These are phyloP conservation scores for Picathartes gymnocephalus DNA, from an alignment of 2,113 vertebrate species.

Conservation along the genomic window DNA sequence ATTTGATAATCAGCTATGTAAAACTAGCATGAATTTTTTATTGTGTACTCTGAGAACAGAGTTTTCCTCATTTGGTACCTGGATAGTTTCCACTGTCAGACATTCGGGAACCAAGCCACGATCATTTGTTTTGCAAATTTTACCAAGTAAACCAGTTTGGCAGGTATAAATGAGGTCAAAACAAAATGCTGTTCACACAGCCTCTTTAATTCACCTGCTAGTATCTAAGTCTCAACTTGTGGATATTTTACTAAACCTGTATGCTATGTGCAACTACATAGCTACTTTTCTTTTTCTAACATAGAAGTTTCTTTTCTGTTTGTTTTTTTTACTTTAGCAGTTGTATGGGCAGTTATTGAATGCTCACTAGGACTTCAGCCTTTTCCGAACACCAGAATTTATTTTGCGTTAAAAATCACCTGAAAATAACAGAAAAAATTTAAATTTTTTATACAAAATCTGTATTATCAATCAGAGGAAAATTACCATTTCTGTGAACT, in stretches of 20 bases:
- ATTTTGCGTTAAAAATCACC: neutral
- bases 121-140: conserved; percentile 18
- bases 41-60: neutral
- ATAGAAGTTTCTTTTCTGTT: neutral
- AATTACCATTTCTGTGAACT: neutral
- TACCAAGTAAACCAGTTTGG: neutral
- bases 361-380: neutral
- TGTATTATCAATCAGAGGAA: neutral
- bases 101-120: neutral
- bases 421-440: neutral
- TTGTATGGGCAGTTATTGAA: neutral
- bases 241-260: neutral
- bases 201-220: conserved; percentile 7
- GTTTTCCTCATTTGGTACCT: neutral
- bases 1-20: neutral
- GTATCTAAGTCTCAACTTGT: neutral
- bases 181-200: neutral
- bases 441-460: neutral
- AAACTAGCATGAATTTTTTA: neutral
- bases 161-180: conserved; percentile 18
- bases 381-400: neutral
- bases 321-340: neutral
- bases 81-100: neutral
- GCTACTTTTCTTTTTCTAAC: neutral
- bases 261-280: neutral